Base-by-base conservation (phyloP, 2,797 vertebrate species). In the Sebastes vulpes region DNA sequence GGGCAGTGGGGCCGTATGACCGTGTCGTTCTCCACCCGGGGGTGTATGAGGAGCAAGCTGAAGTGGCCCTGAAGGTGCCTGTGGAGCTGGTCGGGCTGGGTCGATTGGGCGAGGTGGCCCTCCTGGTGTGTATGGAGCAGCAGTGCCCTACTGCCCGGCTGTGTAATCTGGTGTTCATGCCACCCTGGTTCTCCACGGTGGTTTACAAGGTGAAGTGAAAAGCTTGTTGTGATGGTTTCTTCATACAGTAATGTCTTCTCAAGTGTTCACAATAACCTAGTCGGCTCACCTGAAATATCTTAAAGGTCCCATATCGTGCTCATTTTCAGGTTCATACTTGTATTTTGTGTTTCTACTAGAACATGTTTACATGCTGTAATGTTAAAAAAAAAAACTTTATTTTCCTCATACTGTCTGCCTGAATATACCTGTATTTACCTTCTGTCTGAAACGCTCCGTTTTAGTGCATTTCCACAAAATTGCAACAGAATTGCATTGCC, bases 81-180 rank as follows among this genome's bases (percentile, higher is more conserved):
- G 95, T 98, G 88, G 97, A 98, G 93, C 91, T 97, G 1, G 90
- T 97, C 35, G 97, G 97, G 5, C 94, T 96, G 12, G 97, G 97
- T 4, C 95, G 85, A 57, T 73, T 97, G 70, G 97, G 97, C 0
- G 96, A 98, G 0, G 96, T 98, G 82, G 94, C 88, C 2, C 95
- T 99, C 56, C 92, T 97, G 66, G 96, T 96, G 46, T 97, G 97
- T 70, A 92, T 97, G 8, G 97, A 97, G 82, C 98, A 98, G 92
- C 97, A 97, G 86, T 98, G 98, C 77, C 96, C 97, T 0, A 97
- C 97, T 2, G 95, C 96, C 52, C 94, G 96, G 68, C 92, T 98
- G 70, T 98, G 97, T 92, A 98, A 97, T 77, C 86, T 99, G 67
- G 96, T 98, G 66, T 96, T 98, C 75, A 97, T 98, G 97, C 98